Base-by-base conservation (phyloP, 1,140 invertebrate genomes). In the Papilio polytes region DNA sequence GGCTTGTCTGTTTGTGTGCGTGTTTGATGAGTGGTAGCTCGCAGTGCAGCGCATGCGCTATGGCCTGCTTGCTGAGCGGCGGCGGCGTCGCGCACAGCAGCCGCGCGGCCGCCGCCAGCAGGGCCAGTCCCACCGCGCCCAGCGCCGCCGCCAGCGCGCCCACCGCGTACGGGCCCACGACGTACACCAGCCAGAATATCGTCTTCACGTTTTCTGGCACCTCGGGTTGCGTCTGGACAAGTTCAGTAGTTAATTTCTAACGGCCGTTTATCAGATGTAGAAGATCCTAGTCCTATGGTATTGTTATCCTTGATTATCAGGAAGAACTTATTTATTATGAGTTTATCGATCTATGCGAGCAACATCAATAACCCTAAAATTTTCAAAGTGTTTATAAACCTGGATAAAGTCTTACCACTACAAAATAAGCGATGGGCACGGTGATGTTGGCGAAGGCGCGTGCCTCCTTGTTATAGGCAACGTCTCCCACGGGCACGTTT, bases 361-460 rank as follows among this genome's bases (percentile, higher is more conserved):
- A 41, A 8, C 36, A n/a, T n/a, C n/a, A n/a, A n/a, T 41, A 41
- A 41, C 36, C 7, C 36, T 41, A 41, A 41, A 36, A 3, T 36
- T 3, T 2, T 36, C 31, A 36, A 36, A 36, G 31, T 36, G 31
- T 3, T 36, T 36, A 36, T 36, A 36, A 36, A 36, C 31, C 4
- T 36, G 31, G 31, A 36, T 36, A 36, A 36, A 46, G 26, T 36
- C 70, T 81, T 46, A 97, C 96, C 87, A 97, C 90, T 90, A 97
- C 96, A 0, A 96, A 89, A 96, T 97, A 97, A 6, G 97, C 95
- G 15, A 97, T 88, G 0, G 97, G 97, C 46, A 98, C 70, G 0
- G 96, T 95, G 31, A 97, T 86, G 74, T 96, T 93, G 82, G 97
- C 96, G 85, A 97, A 97, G 15, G 92, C 90, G 3, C 85, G 88